Base-by-base conservation (phyloP, 2,888 invertebrate species). In the Chrysomela aeneicollis region DNA sequence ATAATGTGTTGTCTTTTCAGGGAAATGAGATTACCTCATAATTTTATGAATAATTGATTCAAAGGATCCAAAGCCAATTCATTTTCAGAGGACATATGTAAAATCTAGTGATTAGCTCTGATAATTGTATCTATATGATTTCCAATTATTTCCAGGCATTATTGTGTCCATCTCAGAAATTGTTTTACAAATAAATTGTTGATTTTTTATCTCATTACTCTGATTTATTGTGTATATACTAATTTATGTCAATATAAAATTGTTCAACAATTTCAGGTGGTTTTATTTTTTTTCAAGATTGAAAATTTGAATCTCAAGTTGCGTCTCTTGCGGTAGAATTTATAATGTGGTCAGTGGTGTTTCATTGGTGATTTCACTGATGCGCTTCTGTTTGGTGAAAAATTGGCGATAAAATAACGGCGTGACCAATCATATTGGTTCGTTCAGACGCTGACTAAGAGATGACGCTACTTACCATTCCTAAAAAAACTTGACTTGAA, bases 171-270 rank as follows among this genome's bases (percentile, higher is more conserved):
- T 55, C 21, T 42, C 35, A 6, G n/a, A n/a, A 42, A 15, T 17
- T 46, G 22, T 12, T 57, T 57, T 46, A 57, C 26, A 21, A 12
- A 15, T 37, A 22, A 12, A 46, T 47, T 21, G 37, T 54, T 17
- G 10, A 15, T 10, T 52, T 52, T 2, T 30, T 9, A 57, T 42
- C 35, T 55, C 42, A 42, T 19, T 19, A 54, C 26, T 9, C 26
- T 26, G 42, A 46, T 46, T 46, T 57, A 30, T 57, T 19, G 17
- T 54, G 57, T 57, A 57, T 30, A 57, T 57, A 57, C 12, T 18
- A 21, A 57, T 46, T 22, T 22, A 46, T 57, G 46, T 57, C 46
- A 55, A 55, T 26, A 57, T 19, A 57, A 21, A 15, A n/a, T 42
- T 46, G 55, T 55, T 54, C 26, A 26, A 26, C 6, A 26, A 6